A percentile compares a stretch with the other conserved stretches of the same genome.
Evolutionary conservation across 1,140 invertebrate genomes (phyloP).

Genomic region (Panagrolaimus sp.): DNA sequence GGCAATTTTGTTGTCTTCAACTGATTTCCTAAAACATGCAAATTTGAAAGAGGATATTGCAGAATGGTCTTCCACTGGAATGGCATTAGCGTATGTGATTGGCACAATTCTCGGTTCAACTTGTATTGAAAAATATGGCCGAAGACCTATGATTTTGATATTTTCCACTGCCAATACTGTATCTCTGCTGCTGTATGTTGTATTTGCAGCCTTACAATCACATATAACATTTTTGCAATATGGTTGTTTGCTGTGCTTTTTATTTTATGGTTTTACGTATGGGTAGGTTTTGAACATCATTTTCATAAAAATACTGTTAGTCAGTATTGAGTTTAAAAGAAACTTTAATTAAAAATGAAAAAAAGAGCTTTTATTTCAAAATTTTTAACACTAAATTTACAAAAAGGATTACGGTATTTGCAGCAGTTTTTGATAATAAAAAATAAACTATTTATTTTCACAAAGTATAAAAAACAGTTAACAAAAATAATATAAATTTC

Average conservation of each 20-base stretch:
- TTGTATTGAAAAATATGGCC: constrained; percentile 36
- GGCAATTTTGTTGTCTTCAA: constrained; percentile 35
- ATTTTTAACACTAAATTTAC: no score
- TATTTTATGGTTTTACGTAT: constrained; percentile 37
- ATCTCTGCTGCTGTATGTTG: constrained; percentile 30
- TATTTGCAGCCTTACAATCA: constrained; percentile 32
- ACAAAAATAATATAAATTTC: no score
- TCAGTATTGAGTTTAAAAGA: no score
- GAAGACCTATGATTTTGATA: constrained; percentile 22
- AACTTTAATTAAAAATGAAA: no score
- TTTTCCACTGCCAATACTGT: constrained; percentile 6
- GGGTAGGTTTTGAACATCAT: no score
- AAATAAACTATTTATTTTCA: no score
- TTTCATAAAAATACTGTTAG: no score
- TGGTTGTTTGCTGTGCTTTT: constrained; percentile 35
- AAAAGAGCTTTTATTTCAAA: no score
- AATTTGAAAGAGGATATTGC: constrained; percentile 24
- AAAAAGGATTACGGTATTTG: no score
- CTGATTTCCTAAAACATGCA: constrained; percentile 26
- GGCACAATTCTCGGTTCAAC: constrained; percentile 31
- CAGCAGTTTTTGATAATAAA: no score
- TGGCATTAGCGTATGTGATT: constrained; percentile 32
- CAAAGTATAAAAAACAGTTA: no score
- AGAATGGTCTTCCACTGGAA: constrained; percentile 34
- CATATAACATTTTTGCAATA: constrained; percentile 22